These are phyloP conservation scores for Xenopus borealis DNA, from an alignment of 2,113 vertebrate genomes.

Conservation along the genomic window DNA sequence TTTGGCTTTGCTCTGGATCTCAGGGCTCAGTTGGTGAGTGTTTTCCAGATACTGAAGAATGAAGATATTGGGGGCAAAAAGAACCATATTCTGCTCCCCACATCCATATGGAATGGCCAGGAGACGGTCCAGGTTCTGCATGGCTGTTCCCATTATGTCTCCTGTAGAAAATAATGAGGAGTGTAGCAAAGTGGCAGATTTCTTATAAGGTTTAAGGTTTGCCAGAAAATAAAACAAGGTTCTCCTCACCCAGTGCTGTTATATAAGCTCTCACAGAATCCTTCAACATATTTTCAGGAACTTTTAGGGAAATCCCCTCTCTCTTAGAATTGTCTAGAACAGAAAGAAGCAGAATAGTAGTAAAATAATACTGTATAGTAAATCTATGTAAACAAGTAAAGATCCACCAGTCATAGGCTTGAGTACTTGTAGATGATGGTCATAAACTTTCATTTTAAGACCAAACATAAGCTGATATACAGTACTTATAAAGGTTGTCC, in stretches of 20 bases:
- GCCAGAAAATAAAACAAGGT: no score
- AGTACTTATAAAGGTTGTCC: no score
- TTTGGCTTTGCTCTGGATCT: slow-evolving; percentile 64
- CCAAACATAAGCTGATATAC: no score
- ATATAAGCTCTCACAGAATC: slow-evolving; percentile 50
- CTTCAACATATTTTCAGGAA: slow-evolving; percentile 49
- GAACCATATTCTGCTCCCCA: slow-evolving; percentile 85
- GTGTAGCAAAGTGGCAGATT: no score
- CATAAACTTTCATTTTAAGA: no score
- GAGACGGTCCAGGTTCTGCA: slow-evolving; percentile 73
- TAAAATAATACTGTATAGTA: no score
- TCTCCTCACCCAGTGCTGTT: slow-evolving; percentile 46
- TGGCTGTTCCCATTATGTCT: slow-evolving; percentile 76
- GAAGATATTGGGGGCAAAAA: slow-evolving; percentile 83
- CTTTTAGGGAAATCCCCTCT: slow-evolving; percentile 49
- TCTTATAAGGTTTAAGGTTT: no score
- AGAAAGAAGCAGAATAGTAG: background rate
- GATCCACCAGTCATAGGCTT: no score
- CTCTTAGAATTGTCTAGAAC: slow-evolving; percentile 7
- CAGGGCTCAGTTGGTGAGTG: slow-evolving; percentile 76
- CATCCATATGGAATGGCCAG: slow-evolving; percentile 82
- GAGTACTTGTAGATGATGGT: no score
- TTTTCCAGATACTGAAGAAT: slow-evolving; percentile 77
- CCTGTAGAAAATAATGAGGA: slow-evolving; percentile 62
- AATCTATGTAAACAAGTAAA: no score